Evolutionary conservation across 2,113 vertebrate genomes (phyloP).

Genomic region (Romanogobio albipinnatus): DNA sequence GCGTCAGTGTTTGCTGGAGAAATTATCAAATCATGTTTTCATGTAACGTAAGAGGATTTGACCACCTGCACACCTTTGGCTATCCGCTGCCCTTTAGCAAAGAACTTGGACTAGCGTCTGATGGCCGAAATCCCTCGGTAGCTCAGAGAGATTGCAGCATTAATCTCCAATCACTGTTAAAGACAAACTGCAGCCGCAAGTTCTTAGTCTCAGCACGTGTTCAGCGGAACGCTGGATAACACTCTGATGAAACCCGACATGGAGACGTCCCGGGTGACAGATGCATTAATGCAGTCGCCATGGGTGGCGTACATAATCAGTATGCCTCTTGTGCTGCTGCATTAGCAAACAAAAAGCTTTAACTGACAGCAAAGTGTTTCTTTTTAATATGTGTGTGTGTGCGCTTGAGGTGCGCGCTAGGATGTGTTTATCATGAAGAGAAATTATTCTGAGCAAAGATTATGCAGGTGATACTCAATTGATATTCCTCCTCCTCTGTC

Average conservation of each 20-base stretch:
- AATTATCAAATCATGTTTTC: constrained; percentile 27
- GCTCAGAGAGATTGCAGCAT: background rate
- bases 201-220: constrained; percentile 43
- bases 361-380: constrained; percentile 19
- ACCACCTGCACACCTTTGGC: background rate
- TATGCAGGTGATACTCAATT: constrained; percentile 55
- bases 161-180: background rate
- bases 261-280: constrained; percentile 47
- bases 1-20: background rate
- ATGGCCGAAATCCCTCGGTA: background rate
- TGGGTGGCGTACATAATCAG: constrained; percentile 47
- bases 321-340: constrained; percentile 14
- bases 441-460: constrained; percentile 41
- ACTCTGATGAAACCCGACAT: constrained; percentile 35
- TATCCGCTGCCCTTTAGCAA: constrained; percentile 20
- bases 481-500: constrained; percentile 51
- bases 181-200: constrained; percentile 10
- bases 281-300: constrained; percentile 43
- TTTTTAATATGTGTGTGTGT: constrained; percentile 4
- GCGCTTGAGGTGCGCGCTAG: background rate
- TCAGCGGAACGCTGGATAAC: constrained; percentile 16
- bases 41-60: constrained; percentile 45
- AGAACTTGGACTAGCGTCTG: constrained; percentile 6
- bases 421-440: constrained; percentile 53
- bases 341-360: constrained; percentile 54